phyloP scores from a whole-genome alignment of 2,113 vertebrate species.

The Melanocharis versteri region DNA sequence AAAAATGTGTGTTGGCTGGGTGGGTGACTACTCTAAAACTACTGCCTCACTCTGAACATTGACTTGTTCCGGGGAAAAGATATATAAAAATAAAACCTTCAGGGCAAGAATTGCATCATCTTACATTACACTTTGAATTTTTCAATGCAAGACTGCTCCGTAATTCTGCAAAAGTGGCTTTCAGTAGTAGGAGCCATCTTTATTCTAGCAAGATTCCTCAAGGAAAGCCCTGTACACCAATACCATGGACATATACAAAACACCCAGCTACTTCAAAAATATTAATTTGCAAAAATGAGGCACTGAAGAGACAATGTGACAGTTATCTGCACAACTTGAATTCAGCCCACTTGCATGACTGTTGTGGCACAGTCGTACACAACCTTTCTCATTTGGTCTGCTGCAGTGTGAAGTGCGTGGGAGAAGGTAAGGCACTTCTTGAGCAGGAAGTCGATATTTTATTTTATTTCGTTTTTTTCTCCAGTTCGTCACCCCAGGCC shows the following conservation, averaged over 20 bases:
- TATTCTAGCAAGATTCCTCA: neutral
- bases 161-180: neutral
- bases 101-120: neutral
- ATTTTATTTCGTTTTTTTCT: neutral
- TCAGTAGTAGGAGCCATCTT: neutral
- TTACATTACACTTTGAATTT: neutral
- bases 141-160: neutral
- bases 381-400: neutral
- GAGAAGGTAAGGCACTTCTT: neutral
- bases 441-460: neutral
- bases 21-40: neutral
- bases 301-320: neutral
- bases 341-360: neutral
- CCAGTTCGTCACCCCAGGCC: neutral
- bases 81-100: neutral
- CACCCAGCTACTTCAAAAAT: neutral
- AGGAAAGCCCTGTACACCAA: neutral
- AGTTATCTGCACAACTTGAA: neutral
- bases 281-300: neutral
- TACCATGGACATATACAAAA: accelerated
- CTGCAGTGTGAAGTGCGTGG: neutral
- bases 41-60: neutral
- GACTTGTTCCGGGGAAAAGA: neutral
- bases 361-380: neutral
- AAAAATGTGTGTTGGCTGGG: neutral